Percentiles rank a stretch among this genome's conserved stretches.
Conservation (phyloP, 2,888 invertebrate species). For the Hofmannophila pseudospretella region DNA sequence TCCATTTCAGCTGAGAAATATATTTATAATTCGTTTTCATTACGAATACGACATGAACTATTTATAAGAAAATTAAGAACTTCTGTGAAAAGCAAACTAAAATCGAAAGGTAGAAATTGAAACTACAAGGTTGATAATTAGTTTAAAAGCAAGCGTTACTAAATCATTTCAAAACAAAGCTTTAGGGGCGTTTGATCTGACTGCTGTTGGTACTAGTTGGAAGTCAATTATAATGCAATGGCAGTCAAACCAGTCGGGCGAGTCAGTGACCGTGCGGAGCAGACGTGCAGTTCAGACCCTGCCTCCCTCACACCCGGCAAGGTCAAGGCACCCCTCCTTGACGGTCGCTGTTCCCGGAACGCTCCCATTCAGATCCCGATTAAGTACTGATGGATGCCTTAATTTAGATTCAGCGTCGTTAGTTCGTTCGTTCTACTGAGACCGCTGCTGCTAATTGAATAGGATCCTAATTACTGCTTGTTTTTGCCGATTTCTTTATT, state of each 20-base stretch:
- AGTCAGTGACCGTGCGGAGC: conserved; percentile 57
- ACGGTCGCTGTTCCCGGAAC: conserved; percentile 43
- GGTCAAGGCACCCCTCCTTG: conserved; percentile 56
- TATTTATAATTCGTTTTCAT: too few species aligned
- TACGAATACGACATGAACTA: too few species aligned
- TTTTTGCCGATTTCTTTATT: neutral
- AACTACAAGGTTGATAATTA: too few species aligned
- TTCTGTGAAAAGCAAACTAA: too few species aligned
- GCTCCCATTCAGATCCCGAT: conserved; percentile 23
- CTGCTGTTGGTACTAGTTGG: too few species aligned
- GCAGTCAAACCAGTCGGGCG: conserved; percentile 48
- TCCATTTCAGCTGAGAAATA: too few species aligned
- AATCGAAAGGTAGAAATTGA: too few species aligned
- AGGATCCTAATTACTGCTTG: neutral
- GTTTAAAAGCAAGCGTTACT: neutral
- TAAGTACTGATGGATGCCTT: conserved; percentile 4
- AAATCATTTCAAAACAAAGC: conserved; percentile 5
- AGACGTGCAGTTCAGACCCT: conserved; percentile 30
- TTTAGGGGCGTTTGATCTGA: neutral
- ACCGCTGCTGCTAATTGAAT: neutral
- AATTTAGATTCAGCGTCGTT: neutral
- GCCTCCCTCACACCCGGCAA: conserved; percentile 51
- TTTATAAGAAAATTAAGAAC: too few species aligned
- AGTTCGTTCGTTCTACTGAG: neutral
- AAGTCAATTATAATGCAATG: conserved; percentile 30